Base-by-base conservation (phyloP, 2,888 invertebrate genomes). In the Archaeoteleia sp. region DNA sequence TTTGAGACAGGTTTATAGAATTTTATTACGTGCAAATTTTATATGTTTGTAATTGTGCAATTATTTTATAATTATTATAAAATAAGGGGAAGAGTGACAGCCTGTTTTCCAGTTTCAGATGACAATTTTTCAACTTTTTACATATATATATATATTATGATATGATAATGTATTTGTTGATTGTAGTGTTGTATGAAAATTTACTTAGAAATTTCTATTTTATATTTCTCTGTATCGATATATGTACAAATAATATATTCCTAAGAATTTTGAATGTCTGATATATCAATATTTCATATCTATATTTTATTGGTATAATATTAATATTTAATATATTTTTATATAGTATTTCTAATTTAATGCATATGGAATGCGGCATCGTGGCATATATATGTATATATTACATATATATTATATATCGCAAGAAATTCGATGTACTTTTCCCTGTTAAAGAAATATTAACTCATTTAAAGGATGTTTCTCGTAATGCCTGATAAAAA, bases 351-450 rank as follows among this genome's bases (percentile, higher is more conserved):
- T n/a, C 37, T 40, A 49, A 43, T 55, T 17, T 14, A 55, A 29
- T 63, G 63, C 63, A 63, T 62, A 49, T 34, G 63, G 63, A 63
- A 63, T 63, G 63, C 55, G 54, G 63, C 63, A 63, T 63, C 63
- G 48, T 63, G 63, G 48, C 25, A 48, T 30, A 51, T n/a, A n/a
- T n/a, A n/a, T n/a, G n/a, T n/a, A n/a, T n/a, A n/a, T n/a, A n/a
- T n/a, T n/a, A n/a, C n/a, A n/a, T n/a, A 37, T 23, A 17, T 42
- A n/a, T 20, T 34, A 23, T 39, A 17, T 14, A 15, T 27, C 45
- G 45, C 29, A 49, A 43, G 51, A 46, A 51, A 60, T 27, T 45
- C n/a, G n/a, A n/a, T n/a, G n/a, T 42, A 15, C 43, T 30, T 32
- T 17, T 30, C 9, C 8, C 3, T 30, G 2, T 8, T 30, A 5